phyloP scores from a whole-genome alignment of 2,888 invertebrate genomes.

The Drosophila tripunctata region DNA sequence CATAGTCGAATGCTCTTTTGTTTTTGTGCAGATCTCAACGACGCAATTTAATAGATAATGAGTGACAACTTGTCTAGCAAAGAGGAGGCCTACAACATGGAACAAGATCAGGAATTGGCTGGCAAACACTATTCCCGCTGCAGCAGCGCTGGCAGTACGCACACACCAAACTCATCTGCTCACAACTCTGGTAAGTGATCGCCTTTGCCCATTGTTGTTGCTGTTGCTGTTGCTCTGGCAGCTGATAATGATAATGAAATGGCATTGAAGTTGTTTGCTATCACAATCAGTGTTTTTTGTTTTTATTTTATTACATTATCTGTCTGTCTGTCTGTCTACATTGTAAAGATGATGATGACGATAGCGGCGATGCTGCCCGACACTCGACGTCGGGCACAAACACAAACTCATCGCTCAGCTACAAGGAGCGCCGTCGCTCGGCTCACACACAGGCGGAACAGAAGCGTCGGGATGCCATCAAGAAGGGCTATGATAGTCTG shows the following conservation, averaged over 20 bases:
- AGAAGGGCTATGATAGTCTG: constrained; percentile 97
- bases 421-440: constrained; percentile 96
- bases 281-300: constrained; percentile 44
- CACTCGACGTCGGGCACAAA: constrained; percentile 54
- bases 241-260: constrained; percentile 62
- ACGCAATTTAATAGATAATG: constrained; percentile 69
- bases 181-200: constrained; percentile 88
- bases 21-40: constrained; percentile 60
- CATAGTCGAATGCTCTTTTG: constrained; percentile 39
- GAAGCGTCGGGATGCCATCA: constrained; percentile 97
- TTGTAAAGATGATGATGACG: constrained; percentile 86
- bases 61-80: constrained; percentile 59
- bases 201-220: neutral
- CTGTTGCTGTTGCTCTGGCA: constrained; percentile 39
- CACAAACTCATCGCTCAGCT: constrained; percentile 88
- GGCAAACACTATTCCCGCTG: constrained; percentile 88
- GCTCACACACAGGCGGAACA: constrained; percentile 99
- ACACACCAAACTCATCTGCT: constrained; percentile 91
- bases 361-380: constrained; percentile 86
- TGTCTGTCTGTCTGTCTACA: constrained; percentile 23
- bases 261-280: constrained; percentile 34
- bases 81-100: constrained; percentile 76
- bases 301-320: constrained; percentile 46
- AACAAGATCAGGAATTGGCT: constrained; percentile 85
- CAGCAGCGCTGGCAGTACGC: constrained; percentile 91